phyloP scores from a whole-genome alignment of 2,888 invertebrate species.

The Chorisops tibialis region DNA sequence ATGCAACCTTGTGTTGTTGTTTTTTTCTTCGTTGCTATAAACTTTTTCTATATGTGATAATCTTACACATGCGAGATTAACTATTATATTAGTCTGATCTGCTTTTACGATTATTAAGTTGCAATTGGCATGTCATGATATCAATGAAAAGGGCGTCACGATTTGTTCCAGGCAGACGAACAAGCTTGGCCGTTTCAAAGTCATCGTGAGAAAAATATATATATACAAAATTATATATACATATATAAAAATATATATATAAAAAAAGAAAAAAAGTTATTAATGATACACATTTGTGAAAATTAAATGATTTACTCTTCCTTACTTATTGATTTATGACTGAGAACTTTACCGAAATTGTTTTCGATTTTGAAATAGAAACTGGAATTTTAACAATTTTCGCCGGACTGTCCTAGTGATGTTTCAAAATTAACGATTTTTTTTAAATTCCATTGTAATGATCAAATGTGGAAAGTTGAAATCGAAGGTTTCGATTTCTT shows the following conservation, averaged over 20 bases:
- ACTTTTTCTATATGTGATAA: neutral
- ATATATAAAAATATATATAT: neutral
- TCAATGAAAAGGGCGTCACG: constrained; percentile 21
- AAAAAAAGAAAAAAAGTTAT: neutral
- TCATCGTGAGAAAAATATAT: neutral
- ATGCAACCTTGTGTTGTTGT: constrained; percentile 14
- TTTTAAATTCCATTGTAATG: too few species aligned
- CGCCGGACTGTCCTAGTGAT: too few species aligned
- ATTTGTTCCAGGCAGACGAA: neutral
- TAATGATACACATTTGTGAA: constrained; percentile 1
- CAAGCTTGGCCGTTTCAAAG: constrained; percentile 8
- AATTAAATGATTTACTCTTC: neutral
- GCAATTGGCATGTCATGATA: constrained; percentile 6
- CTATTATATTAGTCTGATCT: too few species aligned
- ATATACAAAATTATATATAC: neutral
- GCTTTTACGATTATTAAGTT: constrained; percentile 15
- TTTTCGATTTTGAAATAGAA: too few species aligned
- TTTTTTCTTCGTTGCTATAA: neutral
- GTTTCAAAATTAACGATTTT: too few species aligned
- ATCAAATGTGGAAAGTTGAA: too few species aligned
- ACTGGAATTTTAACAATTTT: too few species aligned
- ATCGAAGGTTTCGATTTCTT: too few species aligned
- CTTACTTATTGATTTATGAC: too few species aligned
- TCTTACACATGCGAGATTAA: too few species aligned
- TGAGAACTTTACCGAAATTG: too few species aligned